Conservation (phyloP, 64 coral and sea anemone species). For the Stichodactyla mertensii region DNA sequence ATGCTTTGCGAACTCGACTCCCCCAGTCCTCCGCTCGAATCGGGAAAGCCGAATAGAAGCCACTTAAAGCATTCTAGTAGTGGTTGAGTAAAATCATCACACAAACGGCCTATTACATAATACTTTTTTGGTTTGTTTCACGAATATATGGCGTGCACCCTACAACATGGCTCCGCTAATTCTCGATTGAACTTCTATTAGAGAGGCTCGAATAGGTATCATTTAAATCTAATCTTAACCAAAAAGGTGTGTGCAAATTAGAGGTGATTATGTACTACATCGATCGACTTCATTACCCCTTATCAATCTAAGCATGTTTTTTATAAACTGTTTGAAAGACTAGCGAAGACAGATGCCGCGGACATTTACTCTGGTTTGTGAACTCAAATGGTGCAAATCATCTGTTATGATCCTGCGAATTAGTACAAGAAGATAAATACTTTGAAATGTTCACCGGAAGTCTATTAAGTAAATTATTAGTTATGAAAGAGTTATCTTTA, state of each 20-base stretch:
- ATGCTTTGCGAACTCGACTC: no score
- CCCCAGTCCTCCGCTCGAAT: no score
- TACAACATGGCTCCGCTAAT: no score
- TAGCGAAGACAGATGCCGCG: not conserved
- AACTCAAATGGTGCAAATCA: not conserved
- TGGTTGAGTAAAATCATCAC: no score
- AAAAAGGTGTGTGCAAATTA: not conserved
- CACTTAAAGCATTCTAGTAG: no score
- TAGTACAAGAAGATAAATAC: not conserved
- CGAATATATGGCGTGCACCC: no score
- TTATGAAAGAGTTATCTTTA: not conserved
- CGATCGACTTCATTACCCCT: not conserved
- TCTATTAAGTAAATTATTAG: not conserved
- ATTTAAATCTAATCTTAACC: not conserved
- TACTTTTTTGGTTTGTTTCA: no score
- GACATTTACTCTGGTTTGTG: not conserved
- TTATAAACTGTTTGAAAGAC: not conserved
- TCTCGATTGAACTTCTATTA: no score
- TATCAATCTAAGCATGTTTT: constrained; percentile 1
- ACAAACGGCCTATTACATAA: no score
- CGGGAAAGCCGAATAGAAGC: no score
- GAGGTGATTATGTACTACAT: not conserved
- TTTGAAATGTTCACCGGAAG: not conserved
- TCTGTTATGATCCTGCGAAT: not conserved
- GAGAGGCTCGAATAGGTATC: no score